Conservation (phyloP, 2,888 invertebrate genomes). For the Blera fallax region DNA sequence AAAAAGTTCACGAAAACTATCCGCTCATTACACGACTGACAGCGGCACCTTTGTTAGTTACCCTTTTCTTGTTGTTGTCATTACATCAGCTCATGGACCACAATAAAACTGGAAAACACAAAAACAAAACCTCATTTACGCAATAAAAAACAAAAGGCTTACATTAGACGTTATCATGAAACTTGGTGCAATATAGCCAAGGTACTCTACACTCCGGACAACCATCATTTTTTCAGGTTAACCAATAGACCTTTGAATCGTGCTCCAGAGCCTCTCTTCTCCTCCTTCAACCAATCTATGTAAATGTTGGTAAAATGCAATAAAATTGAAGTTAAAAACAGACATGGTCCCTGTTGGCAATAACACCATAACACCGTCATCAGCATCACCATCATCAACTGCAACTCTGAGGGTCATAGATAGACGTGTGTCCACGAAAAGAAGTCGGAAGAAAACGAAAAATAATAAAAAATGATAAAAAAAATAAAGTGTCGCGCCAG, state of each 20-base stretch:
- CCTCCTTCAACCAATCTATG: slow-evolving; percentile 7
- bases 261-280: slow-evolving; percentile 7
- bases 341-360: slow-evolving; percentile 38
- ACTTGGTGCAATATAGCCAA: slow-evolving; percentile 31
- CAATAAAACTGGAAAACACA: slow-evolving; percentile 10
- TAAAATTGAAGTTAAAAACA: slow-evolving; percentile 51
- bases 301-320: slow-evolving; percentile 39
- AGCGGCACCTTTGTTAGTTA: slow-evolving; percentile 34
- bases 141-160: slow-evolving; percentile 52
- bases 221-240: slow-evolving; percentile 27
- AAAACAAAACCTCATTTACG: slow-evolving; percentile 20
- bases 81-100: slow-evolving; percentile 30
- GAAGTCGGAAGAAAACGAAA: slow-evolving; percentile 51
- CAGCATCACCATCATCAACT: slow-evolving; percentile 37
- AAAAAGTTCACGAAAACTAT: slow-evolving; percentile 26
- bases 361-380: slow-evolving; percentile 31
- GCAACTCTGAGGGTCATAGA: slow-evolving; percentile 60
- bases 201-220: not conserved
- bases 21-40: slow-evolving; percentile 30
- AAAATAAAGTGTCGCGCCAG: slow-evolving; percentile 68
- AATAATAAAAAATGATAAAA: slow-evolving; percentile 46
- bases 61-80: slow-evolving; percentile 8
- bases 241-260: slow-evolving; percentile 39
- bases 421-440: slow-evolving; percentile 35
- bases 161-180: slow-evolving; percentile 53